Evolutionary conservation across 2,888 invertebrate genomes (phyloP).

Genomic region (Bembecia ichneumoniformis): DNA sequence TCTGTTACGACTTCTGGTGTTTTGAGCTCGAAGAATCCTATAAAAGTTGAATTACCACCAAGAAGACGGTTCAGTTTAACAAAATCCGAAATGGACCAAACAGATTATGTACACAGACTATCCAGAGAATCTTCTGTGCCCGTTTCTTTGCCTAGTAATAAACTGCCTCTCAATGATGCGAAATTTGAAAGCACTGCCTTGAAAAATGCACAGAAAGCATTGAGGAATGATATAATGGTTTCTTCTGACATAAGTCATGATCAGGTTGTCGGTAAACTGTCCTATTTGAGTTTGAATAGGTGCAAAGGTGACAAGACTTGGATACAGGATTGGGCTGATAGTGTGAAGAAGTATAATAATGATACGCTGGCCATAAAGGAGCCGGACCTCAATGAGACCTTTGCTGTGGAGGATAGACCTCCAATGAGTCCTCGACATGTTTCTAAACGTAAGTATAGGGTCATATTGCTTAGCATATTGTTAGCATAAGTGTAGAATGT

Average conservation of each 20-base stretch:
- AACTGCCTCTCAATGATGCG: slow-evolving; percentile 30
- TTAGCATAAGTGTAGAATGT: too few species aligned
- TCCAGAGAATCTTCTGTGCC: slow-evolving; percentile 60
- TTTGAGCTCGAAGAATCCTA: slow-evolving; percentile 65
- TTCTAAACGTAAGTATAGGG: slow-evolving; percentile 46
- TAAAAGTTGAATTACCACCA: slow-evolving; percentile 36
- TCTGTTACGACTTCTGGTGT: slow-evolving; percentile 82
- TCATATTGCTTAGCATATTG: too few species aligned
- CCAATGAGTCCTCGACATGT: slow-evolving; percentile 55
- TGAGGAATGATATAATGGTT: slow-evolving; percentile 39
- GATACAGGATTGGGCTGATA: slow-evolving; percentile 78
- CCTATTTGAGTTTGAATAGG: slow-evolving; percentile 58
- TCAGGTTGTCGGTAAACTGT: slow-evolving; percentile 52
- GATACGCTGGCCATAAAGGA: slow-evolving; percentile 37
- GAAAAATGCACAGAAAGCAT: slow-evolving; percentile 47
- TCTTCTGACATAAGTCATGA: slow-evolving; percentile 40
- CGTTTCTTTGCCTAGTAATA: slow-evolving; percentile 48
- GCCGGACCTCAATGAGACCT: slow-evolving; percentile 21
- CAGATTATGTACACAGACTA: slow-evolving; percentile 68
- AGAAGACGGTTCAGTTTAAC: slow-evolving; percentile 71
- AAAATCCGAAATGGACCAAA: slow-evolving; percentile 79
- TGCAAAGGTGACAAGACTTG: slow-evolving; percentile 70
- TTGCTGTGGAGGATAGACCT: slow-evolving; percentile 37
- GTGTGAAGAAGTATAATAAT: slow-evolving; percentile 69
- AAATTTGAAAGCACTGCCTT: slow-evolving; percentile 58